These are phyloP conservation scores for Siniperca undulata DNA, from an alignment of 2,797 vertebrate genomes.

Conservation along the genomic window DNA sequence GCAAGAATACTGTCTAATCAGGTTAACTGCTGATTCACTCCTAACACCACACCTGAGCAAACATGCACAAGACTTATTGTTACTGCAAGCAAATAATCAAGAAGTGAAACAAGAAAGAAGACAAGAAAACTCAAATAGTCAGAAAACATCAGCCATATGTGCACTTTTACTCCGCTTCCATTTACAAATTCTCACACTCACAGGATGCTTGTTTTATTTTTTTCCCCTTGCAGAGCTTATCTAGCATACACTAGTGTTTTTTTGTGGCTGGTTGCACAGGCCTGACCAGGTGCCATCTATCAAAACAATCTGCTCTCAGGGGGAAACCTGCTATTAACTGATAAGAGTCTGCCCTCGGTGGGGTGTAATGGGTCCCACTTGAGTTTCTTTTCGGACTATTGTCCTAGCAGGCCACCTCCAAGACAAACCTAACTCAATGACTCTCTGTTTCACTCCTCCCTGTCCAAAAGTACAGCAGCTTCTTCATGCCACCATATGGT, in stretches of 20 bases:
- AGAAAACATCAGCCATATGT: background rate
- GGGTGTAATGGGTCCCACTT: conserved; percentile 84
- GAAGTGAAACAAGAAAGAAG: conserved; percentile 26
- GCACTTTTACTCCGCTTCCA: conserved; percentile 22
- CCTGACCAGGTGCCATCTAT: conserved; percentile 85
- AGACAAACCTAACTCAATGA: conserved; percentile 60
- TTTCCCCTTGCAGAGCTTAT: conserved; percentile 65
- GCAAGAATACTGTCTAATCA: conserved; percentile 59
- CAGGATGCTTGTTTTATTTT: conserved; percentile 15
- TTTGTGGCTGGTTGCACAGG: conserved; percentile 66
- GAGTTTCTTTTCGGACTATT: conserved; percentile 79
- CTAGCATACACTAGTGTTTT: conserved; percentile 59
- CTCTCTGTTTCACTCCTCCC: conserved; percentile 31
- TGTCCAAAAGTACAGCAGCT: conserved; percentile 13
- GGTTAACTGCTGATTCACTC: conserved; percentile 49
- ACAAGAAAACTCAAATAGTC: background rate
- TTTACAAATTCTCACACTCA: conserved; percentile 47
- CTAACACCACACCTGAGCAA: conserved; percentile 60
- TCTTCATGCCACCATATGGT: background rate
- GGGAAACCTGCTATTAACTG: conserved; percentile 88
- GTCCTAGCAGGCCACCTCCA: conserved; percentile 73
- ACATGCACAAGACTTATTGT: conserved; percentile 30
- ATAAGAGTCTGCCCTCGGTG: conserved; percentile 81
- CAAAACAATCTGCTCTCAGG: conserved; percentile 85
- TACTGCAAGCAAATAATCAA: conserved; percentile 6